Base-by-base conservation (phyloP, 2,113 vertebrate genomes). In the Ursus arctos region DNA sequence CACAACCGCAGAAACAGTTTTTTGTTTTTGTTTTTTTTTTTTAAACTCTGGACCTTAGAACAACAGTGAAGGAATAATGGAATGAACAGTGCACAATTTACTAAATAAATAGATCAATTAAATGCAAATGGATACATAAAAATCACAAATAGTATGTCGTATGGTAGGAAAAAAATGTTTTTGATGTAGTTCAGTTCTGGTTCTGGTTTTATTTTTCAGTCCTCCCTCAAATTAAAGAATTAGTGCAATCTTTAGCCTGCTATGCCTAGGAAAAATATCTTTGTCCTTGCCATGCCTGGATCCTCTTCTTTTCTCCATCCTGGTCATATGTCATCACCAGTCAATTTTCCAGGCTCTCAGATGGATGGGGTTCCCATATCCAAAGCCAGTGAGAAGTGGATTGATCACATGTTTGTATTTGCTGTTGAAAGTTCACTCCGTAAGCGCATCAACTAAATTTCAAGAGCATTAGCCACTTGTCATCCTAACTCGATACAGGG, bases 201-300 rank as follows among this genome's bases (percentile, higher is more conserved):
- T 67, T 92, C 28, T 92, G 33, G 8, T 18, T 84, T 80, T 86
- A 81, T 13, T 88, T 97, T 92, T 33, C 28, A 97, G 14, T 55
- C 18, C 9, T 80, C 15, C 11, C 43, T 47, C 40, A 74, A 74
- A 91, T 76, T 85, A 94, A 98, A 98, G 36, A 91, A 67, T 77
- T 72, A 83, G 26, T 72, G 19, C 94, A 80, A 49, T 93, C 21
- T 87, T 84, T 36, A 91, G 2, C 61, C 31, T 76, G 26, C 16
- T n/a, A 4, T 47, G 19, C 28, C 13, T 86, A 63, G 40, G 26
- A 19, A 28, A 67, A 31, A 24, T 63, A 55, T 15, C 5, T 95
- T 72, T 94, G 22, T 36, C 49, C 12, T 51, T 69, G 5, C 21
- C 33, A 18, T 91, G 14, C 59, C 40, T 88, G 43, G 31, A 94